Conservation (phyloP, 2,888 invertebrate genomes). For the Ariolimax columbianus region DNA sequence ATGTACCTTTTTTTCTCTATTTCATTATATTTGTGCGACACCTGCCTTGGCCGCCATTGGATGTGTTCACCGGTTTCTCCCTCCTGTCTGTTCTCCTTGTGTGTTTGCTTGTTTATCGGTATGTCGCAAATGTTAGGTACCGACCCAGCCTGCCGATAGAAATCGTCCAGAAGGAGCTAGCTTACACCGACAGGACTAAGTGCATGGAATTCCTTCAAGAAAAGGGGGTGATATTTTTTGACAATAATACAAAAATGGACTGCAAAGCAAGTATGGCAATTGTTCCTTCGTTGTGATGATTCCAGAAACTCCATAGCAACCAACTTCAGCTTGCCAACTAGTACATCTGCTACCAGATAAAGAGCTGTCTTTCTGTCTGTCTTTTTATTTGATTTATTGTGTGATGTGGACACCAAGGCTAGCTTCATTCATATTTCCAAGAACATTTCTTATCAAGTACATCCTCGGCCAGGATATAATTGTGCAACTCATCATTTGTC, state of each 20-base stretch:
- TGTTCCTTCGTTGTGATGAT: slow-evolving; percentile 48
- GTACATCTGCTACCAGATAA: background rate
- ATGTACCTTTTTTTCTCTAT: slow-evolving; percentile 48
- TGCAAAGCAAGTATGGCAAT: slow-evolving; percentile 84
- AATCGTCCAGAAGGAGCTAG: slow-evolving; percentile 91
- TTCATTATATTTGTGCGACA: slow-evolving; percentile 46
- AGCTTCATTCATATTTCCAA: background rate
- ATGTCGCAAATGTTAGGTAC: slow-evolving; percentile 84
- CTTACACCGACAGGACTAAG: slow-evolving; percentile 89
- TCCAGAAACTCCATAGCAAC: background rate
- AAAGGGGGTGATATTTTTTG: slow-evolving; percentile 83
- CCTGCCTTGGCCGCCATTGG: slow-evolving; percentile 36
- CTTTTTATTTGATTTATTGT: no score
- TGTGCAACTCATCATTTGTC: slow-evolving; percentile 10
- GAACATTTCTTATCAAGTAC: background rate
- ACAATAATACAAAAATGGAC: slow-evolving; percentile 85
- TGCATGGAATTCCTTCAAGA: slow-evolving; percentile 92
- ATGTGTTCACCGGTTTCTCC: slow-evolving; percentile 36
- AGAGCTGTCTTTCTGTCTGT: background rate
- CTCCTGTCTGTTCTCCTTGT: slow-evolving; percentile 41
- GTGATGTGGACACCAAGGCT: background rate
- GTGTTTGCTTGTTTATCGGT: slow-evolving; percentile 43
- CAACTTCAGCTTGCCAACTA: background rate
- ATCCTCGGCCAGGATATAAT: background rate
- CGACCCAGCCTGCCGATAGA: slow-evolving; percentile 93